These are phyloP conservation scores for Stenodema calcarata DNA, from an alignment of 2,888 invertebrate genomes.

Conservation along the genomic window DNA sequence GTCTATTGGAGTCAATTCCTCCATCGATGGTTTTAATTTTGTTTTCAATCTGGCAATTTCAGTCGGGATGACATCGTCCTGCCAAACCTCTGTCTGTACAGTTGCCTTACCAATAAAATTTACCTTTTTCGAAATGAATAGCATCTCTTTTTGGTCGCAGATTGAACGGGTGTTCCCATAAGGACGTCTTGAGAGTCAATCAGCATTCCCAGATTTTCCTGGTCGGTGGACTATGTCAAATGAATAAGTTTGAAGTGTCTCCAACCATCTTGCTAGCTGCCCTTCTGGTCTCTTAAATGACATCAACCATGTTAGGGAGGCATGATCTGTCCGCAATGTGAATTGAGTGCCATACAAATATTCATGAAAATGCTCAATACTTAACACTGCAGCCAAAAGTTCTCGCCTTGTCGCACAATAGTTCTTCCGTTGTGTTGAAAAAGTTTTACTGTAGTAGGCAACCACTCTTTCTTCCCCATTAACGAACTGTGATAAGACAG, in stretches of 20 bases:
- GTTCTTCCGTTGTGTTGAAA: not conserved
- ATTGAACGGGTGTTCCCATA: not conserved
- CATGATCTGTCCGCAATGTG: not conserved
- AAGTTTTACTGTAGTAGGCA: not conserved
- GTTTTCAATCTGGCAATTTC: not conserved
- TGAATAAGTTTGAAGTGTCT: not conserved
- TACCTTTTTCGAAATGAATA: not conserved
- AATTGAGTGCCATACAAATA: not conserved
- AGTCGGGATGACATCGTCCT: not conserved
- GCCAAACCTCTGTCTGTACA: not conserved
- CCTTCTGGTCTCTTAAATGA: conserved; percentile 9
- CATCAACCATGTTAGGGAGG: not conserved
- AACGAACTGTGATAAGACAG: not conserved
- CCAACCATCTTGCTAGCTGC: not conserved
- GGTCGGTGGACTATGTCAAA: not conserved
- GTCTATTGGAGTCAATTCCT: not conserved
- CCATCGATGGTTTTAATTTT: not conserved
- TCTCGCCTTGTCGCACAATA: not conserved
- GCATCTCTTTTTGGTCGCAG: not conserved
- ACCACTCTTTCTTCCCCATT: not conserved
- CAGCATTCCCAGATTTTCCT: not conserved
- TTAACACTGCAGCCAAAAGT: not conserved
- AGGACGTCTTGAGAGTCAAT: not conserved
- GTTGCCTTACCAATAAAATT: not conserved
- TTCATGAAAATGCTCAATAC: not conserved